These are phyloP conservation scores for Brotula barbata DNA, from an alignment of 2,797 vertebrate species.

Conservation along the genomic window DNA sequence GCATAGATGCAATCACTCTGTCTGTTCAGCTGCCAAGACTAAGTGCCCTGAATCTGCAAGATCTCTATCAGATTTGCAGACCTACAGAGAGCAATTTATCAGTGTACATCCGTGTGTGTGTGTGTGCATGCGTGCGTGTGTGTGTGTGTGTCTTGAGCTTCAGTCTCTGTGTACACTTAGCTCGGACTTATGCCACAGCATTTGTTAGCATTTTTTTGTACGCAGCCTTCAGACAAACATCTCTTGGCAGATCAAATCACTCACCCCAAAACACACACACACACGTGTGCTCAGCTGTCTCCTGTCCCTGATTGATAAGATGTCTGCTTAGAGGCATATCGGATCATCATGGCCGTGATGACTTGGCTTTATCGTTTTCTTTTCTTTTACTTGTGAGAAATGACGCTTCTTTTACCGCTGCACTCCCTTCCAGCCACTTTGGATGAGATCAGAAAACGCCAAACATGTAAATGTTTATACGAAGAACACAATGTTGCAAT, in stretches of 20 bases:
- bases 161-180: constrained; percentile 38
- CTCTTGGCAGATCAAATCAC: constrained; percentile 59
- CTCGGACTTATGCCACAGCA: constrained; percentile 53
- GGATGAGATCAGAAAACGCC: constrained; percentile 24
- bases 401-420: constrained; percentile 27
- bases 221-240: constrained; percentile 69
- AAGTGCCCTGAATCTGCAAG: constrained; percentile 68
- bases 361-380: constrained; percentile 44
- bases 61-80: constrained; percentile 72
- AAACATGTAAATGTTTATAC: constrained; percentile 53
- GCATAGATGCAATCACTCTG: constrained; percentile 60
- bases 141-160: constrained; percentile 1
- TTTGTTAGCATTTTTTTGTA: constrained; percentile 71
- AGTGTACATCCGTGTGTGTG: constrained; percentile 24
- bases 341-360: constrained; percentile 67
- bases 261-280: constrained; percentile 17
- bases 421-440: constrained; percentile 12
- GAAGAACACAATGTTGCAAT: constrained; percentile 31
- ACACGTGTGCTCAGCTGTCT: constrained; percentile 31
- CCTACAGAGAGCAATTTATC: constrained; percentile 46
- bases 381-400: no score
- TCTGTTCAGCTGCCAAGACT: constrained; percentile 74
- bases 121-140: constrained; percentile 11
- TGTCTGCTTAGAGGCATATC: constrained; percentile 67
- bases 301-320: constrained; percentile 67